phyloP scores from a whole-genome alignment of 2,888 invertebrate genomes.

The Nymphalis polychloros region DNA sequence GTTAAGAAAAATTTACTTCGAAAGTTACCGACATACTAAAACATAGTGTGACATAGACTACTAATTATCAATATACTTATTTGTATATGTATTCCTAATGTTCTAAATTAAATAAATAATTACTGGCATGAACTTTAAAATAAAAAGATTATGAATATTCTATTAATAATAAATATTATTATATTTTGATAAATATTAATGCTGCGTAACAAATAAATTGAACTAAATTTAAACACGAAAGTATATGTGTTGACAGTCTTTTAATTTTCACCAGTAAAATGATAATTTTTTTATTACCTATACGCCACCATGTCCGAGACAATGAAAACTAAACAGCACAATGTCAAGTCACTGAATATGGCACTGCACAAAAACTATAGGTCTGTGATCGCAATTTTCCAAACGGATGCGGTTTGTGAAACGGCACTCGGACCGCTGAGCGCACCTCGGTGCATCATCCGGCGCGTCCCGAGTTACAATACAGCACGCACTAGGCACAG shows the following conservation, averaged over 20 bases:
- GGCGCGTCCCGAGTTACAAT: slow-evolving; percentile 57
- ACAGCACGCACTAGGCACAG: slow-evolving; percentile 46
- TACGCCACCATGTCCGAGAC: slow-evolving; percentile 59
- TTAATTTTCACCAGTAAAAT: slow-evolving; percentile 2
- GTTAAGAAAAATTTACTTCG: too few relatives aligned
- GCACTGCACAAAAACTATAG: slow-evolving; percentile 55
- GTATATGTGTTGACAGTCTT: not conserved
- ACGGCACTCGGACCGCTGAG: slow-evolving; percentile 46
- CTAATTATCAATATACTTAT: too few relatives aligned
- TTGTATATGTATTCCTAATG: too few relatives aligned
- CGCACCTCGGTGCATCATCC: slow-evolving; percentile 44
- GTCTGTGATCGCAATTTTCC: slow-evolving; percentile 49
- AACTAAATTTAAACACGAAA: not conserved
- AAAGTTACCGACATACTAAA: too few relatives aligned
- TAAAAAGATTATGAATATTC: too few relatives aligned
- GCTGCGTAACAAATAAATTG: too few relatives aligned
- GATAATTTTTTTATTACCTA: slow-evolving; percentile 48
- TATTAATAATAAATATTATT: too few relatives aligned
- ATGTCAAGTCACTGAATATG: slow-evolving; percentile 41
- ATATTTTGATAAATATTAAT: too few relatives aligned
- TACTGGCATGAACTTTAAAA: too few relatives aligned
- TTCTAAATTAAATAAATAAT: too few relatives aligned
- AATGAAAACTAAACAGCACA: slow-evolving; percentile 47
- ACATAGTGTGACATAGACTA: too few relatives aligned
- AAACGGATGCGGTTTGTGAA: slow-evolving; percentile 48